phyloP scores from a whole-genome alignment of 2,888 invertebrate species.

The Cantharis rustica region DNA sequence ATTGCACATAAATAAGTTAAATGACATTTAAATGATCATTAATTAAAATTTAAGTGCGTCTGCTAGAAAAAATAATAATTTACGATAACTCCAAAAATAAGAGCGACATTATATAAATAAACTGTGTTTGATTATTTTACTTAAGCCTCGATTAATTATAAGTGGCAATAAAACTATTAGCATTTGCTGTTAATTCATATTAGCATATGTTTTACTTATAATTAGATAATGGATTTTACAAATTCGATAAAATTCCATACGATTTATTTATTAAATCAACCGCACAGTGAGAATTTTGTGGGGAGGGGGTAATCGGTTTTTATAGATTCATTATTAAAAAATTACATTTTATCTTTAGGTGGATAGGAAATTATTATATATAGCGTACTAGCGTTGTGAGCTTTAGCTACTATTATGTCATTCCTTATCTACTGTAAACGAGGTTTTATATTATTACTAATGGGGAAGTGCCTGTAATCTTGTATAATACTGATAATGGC shows the following conservation, averaged over 20 bases:
- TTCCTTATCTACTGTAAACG: too few species aligned
- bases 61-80: not conserved
- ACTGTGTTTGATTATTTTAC: conserved; percentile 5
- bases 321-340: not conserved
- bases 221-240: conserved; percentile 15
- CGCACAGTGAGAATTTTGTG: not conserved
- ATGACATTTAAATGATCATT: not conserved
- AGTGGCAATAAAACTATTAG: conserved; percentile 13
- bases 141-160: conserved; percentile 1
- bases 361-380: not conserved
- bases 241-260: conserved; percentile 2
- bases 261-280: not conserved
- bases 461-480: too few species aligned
- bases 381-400: too few species aligned
- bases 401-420: too few species aligned
- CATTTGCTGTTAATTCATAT: conserved; percentile 6
- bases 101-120: not conserved
- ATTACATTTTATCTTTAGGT: not conserved
- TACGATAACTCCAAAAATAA: not conserved
- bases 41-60: not conserved
- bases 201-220: conserved; percentile 19
- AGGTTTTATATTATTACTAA: too few species aligned
- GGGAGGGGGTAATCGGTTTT: not conserved
- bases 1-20: not conserved
- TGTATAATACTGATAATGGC: too few species aligned